Conservation (phyloP, 2,113 vertebrate species). For the Chaetodon auriga region DNA sequence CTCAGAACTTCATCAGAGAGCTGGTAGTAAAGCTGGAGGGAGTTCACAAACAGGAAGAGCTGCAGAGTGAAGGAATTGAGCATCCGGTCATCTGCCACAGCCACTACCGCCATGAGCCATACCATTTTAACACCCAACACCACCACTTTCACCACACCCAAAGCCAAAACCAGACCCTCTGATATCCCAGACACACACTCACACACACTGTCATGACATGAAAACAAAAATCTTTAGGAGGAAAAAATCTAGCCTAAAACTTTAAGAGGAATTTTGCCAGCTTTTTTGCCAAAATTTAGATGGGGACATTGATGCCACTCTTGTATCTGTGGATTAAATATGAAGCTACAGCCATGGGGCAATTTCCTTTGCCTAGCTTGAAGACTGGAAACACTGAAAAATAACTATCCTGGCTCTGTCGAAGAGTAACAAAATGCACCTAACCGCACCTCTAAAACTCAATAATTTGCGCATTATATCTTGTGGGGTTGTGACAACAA, state of each 20-base stretch:
- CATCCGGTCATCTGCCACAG: slow-evolving; percentile 76
- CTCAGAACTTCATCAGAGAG: slow-evolving; percentile 86
- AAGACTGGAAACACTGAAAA: neutral
- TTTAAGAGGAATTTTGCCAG: neutral
- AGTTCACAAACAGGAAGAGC: slow-evolving; percentile 87
- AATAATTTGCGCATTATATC: neutral
- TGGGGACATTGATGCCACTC: neutral
- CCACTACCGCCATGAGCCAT: slow-evolving; percentile 80
- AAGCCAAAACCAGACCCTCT: slow-evolving; percentile 78
- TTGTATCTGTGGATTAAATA: too few species aligned
- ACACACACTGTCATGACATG: neutral
- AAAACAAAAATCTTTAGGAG: neutral
- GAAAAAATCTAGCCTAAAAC: neutral
- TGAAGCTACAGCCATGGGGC: neutral
- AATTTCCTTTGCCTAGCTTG: neutral
- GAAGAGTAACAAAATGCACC: neutral
- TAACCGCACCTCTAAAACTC: too few species aligned
- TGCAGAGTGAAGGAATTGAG: slow-evolving; percentile 82
- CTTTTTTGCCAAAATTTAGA: neutral
- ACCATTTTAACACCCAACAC: slow-evolving; percentile 71
- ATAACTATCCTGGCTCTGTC: neutral
- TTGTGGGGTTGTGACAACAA: neutral
- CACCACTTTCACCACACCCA: slow-evolving; percentile 48
- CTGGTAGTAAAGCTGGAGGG: slow-evolving; percentile 86
- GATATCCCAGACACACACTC: slow-evolving; percentile 18